These are phyloP conservation scores for Gasterosteus nipponicus DNA, from an alignment of 2,113 vertebrate genomes.

Conservation along the genomic window DNA sequence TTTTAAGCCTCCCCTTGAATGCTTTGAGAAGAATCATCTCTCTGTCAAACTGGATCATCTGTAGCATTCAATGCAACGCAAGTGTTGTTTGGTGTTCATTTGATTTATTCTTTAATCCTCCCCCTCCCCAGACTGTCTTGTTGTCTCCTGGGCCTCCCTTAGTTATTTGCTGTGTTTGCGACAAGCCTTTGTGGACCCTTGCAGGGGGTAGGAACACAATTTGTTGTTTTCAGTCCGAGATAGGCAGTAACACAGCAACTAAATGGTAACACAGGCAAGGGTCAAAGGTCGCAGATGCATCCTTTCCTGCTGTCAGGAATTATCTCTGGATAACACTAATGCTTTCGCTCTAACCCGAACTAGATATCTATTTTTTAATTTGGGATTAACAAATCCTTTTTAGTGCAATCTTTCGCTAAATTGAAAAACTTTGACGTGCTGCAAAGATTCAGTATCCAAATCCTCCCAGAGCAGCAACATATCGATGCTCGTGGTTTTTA, in stretches of 20 bases:
- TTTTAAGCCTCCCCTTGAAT: constrained; percentile 4
- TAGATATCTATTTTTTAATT: background rate
- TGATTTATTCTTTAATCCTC: constrained; percentile 23
- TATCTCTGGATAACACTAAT: background rate
- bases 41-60: background rate
- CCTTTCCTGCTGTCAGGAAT: background rate
- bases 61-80: constrained; percentile 13
- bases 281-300: constrained; percentile 22
- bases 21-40: background rate
- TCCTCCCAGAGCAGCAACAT: background rate
- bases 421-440: background rate
- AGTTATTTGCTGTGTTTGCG: constrained; percentile 26
- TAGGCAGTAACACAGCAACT: background rate
- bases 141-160: constrained; percentile 10
- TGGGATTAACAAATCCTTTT: background rate
- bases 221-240: constrained; percentile 21
- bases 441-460: background rate
- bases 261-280: constrained; percentile 1
- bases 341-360: background rate
- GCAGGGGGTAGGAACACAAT: background rate
- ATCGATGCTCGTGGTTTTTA: background rate
- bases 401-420: no score
- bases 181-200: constrained; percentile 1
- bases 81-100: constrained; percentile 32
- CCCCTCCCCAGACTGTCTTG: constrained; percentile 4